Evolutionary conservation across 1,140 invertebrate species (phyloP).

Genomic region (Bombus sylvicola): DNA sequence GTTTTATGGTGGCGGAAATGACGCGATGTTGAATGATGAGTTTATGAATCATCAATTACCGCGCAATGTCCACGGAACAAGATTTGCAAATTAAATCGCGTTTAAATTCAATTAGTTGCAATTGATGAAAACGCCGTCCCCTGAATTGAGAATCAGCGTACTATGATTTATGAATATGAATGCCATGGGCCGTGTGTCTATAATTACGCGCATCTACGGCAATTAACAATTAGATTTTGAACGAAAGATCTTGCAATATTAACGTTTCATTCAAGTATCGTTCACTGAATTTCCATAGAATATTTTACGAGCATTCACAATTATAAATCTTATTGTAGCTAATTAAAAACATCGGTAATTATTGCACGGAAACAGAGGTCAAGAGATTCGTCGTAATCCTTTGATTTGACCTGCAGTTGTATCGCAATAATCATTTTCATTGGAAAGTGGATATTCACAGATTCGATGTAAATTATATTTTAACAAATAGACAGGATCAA

Average conservation of each 20-base stretch:
- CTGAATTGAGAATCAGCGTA: not conserved
- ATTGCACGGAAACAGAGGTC: too few relatives aligned
- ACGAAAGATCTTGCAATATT: not conserved
- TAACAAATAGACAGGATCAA: too few relatives aligned
- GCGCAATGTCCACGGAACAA: not conserved
- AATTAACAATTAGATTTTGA: too few relatives aligned
- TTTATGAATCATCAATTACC: constrained; percentile 26
- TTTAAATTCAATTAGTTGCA: not conserved
- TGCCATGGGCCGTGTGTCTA: too few relatives aligned
- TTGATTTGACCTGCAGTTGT: too few relatives aligned
- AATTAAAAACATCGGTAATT: too few relatives aligned
- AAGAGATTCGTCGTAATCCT: too few relatives aligned
- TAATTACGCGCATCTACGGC: not conserved
- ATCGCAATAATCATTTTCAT: too few relatives aligned
- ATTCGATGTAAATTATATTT: too few relatives aligned
- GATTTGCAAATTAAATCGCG: not conserved
- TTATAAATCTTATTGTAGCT: too few relatives aligned
- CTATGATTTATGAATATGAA: not conserved
- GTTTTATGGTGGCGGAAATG: not conserved
- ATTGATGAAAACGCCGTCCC: not conserved
- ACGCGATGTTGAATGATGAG: not conserved
- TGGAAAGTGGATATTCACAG: too few relatives aligned
- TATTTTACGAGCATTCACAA: not conserved
- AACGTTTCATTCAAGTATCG: not conserved
- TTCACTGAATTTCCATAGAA: not conserved